Evolutionary conservation across 1,140 invertebrate genomes (phyloP).

Genomic region (Ruditapes philippinarum): DNA sequence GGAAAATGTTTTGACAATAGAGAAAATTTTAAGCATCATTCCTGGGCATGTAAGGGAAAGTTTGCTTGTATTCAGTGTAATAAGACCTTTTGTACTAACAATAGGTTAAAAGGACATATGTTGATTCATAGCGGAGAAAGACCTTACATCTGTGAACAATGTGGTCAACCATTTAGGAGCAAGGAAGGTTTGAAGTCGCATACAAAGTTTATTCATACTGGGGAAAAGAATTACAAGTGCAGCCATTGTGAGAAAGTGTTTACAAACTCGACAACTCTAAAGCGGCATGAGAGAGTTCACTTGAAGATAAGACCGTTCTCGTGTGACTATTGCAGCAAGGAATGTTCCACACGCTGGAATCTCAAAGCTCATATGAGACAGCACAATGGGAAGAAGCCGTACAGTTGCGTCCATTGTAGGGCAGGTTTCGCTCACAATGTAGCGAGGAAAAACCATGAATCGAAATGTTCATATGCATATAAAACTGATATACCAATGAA

Average conservation of each 20-base stretch:
- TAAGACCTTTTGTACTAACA: slow-evolving; percentile 30
- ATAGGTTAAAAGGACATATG: slow-evolving; percentile 37
- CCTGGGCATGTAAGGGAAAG: slow-evolving; percentile 21
- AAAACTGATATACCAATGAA: not conserved
- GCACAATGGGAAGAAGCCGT: slow-evolving; percentile 38
- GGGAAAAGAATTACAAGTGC: slow-evolving; percentile 27
- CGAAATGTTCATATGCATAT: slow-evolving; percentile 4
- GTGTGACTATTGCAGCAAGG: slow-evolving; percentile 26
- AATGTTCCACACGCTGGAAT: slow-evolving; percentile 29
- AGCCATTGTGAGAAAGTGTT: slow-evolving; percentile 29
- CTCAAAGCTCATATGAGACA: slow-evolving; percentile 42
- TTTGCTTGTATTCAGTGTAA: slow-evolving; percentile 41
- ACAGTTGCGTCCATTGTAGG: not conserved
- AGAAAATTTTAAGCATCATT: slow-evolving; percentile 27
- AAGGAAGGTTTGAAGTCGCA: slow-evolving; percentile 29
- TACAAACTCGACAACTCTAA: not conserved
- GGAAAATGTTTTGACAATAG: slow-evolving; percentile 34
- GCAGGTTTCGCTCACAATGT: slow-evolving; percentile 44
- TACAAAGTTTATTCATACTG: slow-evolving; percentile 24
- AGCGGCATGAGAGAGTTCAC: slow-evolving; percentile 38
- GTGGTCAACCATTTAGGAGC: slow-evolving; percentile 10
- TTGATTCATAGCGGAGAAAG: slow-evolving; percentile 50
- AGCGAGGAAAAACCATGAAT: slow-evolving; percentile 31
- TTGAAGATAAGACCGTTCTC: slow-evolving; percentile 11
- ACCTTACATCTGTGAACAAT: slow-evolving; percentile 42